Conservation (phyloP, 2,888 invertebrate genomes). For the Gortyna flavago region DNA sequence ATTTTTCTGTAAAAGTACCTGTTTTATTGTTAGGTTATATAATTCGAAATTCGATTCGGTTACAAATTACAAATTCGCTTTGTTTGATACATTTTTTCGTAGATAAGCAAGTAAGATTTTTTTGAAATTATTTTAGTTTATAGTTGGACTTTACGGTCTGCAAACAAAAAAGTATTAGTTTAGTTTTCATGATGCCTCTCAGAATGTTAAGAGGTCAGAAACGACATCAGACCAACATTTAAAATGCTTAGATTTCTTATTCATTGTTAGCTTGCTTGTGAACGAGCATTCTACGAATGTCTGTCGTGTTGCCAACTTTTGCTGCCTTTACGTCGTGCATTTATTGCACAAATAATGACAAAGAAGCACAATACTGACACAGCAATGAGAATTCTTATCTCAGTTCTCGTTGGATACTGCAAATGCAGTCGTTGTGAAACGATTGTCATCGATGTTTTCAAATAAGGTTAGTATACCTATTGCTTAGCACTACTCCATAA, state of each 20-base stretch:
- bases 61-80: not conserved
- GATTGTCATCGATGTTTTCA: slow-evolving; percentile 19
- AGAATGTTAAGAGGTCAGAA: not conserved
- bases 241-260: slow-evolving; percentile 1
- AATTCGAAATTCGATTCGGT: not conserved
- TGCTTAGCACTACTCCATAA: slow-evolving; percentile 19
- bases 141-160: no score
- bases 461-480: not conserved
- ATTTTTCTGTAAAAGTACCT: slow-evolving; percentile 12
- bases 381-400: slow-evolving; percentile 33
- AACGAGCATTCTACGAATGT: slow-evolving; percentile 8
- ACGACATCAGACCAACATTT: not conserved
- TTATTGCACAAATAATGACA: slow-evolving; percentile 34
- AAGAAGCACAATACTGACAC: slow-evolving; percentile 32
- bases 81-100: not conserved
- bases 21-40: slow-evolving; percentile 1
- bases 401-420: slow-evolving; percentile 15
- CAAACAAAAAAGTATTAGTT: no score
- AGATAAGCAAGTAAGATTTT: not conserved
- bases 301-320: slow-evolving; percentile 22
- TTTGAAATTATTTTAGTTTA: not conserved
- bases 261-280: not conserved
- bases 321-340: not conserved
- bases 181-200: not conserved
- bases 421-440: not conserved